Evolutionary conservation across 2,797 vertebrate species (phyloP), one percentile per base, ranked within the genome.

Genomic region (Chloroceryle inda): DNA sequence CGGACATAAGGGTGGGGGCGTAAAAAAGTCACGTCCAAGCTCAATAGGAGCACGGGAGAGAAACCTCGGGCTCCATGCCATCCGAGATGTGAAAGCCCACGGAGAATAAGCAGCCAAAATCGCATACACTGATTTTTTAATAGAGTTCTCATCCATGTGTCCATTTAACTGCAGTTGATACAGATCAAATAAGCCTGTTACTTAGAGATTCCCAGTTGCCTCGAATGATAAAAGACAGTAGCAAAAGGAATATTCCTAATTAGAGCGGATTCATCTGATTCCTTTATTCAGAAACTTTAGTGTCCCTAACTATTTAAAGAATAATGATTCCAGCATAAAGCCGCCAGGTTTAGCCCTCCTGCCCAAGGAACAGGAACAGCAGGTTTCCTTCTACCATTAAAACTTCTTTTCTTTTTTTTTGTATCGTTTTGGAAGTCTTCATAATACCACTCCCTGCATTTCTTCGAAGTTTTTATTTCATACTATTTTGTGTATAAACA

Each of bases 21-120:
- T 94, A 94, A 79, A 85, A 94, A 96, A 97, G 96, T 90, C 89
- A 96, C 84, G 95, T 96, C 97, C 97, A 97, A 95, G 94, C 96
- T 96, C 93, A 88, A 92, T 91, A 74, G 89, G 95, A 96, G 93
- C 96, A 94, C 72, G 35, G 92, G 91, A 96, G 94, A 96, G 75
- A 91, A 96, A 96, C 96, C 95, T 91, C 21, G 86, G 96, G 96
- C 95, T 91, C 72, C 72, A 77, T 93, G 96, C 96, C 95, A 96
- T 89, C 67, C 38, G 78, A 96, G 96, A 96, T 96, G 97, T 67
- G 91, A 95, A 95, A 96, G 91, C 95, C 95, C 93, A 97, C 94
- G 58, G 94, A 94, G 86, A 58, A 47, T 89, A 88, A 94, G 95
- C 93, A 95, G 96, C 97, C 96, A 96, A 96, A 95, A 92, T 67